Evolutionary conservation across 1,140 invertebrate genomes (phyloP), one percentile per base, ranked within the genome.

Genomic region (Cepaea nemoralis): DNA sequence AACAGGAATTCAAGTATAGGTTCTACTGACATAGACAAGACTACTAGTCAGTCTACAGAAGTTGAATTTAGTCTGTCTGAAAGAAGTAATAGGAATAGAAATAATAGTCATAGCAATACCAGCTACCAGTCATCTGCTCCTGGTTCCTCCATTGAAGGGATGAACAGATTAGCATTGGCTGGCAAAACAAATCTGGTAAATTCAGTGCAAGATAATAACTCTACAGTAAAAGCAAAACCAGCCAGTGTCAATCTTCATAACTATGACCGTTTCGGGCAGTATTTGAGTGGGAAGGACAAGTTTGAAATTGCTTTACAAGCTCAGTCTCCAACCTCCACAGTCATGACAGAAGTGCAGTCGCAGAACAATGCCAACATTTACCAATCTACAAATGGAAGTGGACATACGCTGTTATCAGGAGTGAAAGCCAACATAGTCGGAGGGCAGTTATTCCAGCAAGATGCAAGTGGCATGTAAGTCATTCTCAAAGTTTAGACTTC

Each of bases 251-350:
- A 24, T 55, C 16, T 2, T 14, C 3, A 31, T 31, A 63, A 31
- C 33, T 6, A 2, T 6, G n/a, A 31, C 5, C 16, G 33, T 31
- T 31, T 31, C 33, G 59, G 33, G 12, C 59, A 83, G 35, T 86
- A 84, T 42, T 73, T 84, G 70, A 86, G 79, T 79, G 85, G 85
- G 33, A 87, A 86, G 73, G 87, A 87, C 55, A 85, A 86, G 84
- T 87, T 87, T 84, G 83, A 86, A 63, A 83, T 83, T 19, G 85
- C 85, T 70, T 50, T 87, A 22, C 77, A 85, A 33, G 85, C 83
- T 77, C 83, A 83, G 74, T 81, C 84, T 6, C 84, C 85, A 42
- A 77, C n/a, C n/a, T n/a, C 82, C n/a, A 83, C 79, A 42, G 82
- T 85, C 39, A 87, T 84, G 71, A 31, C 19, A 69, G n/a, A 16